phyloP scores from a whole-genome alignment of 2,797 vertebrate genomes.

The Propithecus deckenii region DNA sequence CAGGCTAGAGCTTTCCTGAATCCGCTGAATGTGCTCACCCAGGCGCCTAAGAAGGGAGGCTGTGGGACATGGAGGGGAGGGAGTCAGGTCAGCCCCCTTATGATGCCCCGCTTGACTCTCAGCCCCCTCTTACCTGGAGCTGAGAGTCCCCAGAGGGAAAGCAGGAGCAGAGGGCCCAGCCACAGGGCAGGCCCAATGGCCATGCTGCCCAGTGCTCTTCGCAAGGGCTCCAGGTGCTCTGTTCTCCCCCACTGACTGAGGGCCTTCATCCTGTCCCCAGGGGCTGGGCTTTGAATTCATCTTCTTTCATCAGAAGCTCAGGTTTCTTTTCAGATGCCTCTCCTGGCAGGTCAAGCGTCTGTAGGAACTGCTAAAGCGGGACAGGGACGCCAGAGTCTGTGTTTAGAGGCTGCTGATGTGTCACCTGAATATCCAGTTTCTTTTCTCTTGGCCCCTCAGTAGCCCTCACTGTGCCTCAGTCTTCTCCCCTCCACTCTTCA shows the following conservation, averaged over 20 bases:
- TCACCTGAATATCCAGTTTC: background rate
- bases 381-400: background rate
- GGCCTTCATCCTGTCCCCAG: background rate
- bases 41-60: conserved; percentile 74
- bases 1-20: conserved; percentile 17
- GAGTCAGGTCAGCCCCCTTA: background rate
- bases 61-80: background rate
- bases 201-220: background rate
- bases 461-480: background rate
- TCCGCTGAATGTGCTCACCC: conserved; percentile 41
- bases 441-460: background rate
- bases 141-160: background rate
- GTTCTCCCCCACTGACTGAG: background rate
- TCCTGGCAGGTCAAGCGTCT: conserved; percentile 53
- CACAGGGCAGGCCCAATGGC: accelerated
- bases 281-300: background rate
- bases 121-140: background rate
- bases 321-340: background rate
- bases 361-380: conserved; percentile 14
- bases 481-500: background rate
- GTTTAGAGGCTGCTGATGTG: accelerated
- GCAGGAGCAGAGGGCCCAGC: conserved; percentile 38
- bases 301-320: background rate
- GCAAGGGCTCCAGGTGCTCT: accelerated
- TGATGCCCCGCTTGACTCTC: background rate